Base-by-base conservation (phyloP, 2,113 vertebrate genomes). In the Rallus limicola region DNA sequence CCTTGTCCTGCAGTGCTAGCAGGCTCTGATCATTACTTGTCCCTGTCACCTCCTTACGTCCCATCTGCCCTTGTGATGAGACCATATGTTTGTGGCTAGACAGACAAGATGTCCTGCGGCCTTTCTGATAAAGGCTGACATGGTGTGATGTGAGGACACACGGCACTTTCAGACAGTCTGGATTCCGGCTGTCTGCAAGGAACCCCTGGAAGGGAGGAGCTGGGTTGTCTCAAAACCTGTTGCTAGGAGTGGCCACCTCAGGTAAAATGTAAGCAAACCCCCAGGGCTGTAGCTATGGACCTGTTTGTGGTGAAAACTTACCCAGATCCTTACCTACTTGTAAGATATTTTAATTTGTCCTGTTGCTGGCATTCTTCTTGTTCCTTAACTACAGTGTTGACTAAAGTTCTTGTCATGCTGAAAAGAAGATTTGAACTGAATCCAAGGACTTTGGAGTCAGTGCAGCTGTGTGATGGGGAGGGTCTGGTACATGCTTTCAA, bases 371-470 rank as follows among this genome's bases (percentile, higher is more conserved):
- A 55, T 86, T 42, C 72, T 86, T 84, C 46, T 83, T 75, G 52
- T 74, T 88, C 64, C 56, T 92, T 72, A 74, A 92, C 76, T 83
- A 74, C 78, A 84, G 60, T 13, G 28, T 79, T 3, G 17, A 84
- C 70, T 84, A 56, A 96, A 95, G 64, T 85, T 88, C 72, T 63
- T 90, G 68, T 87, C 71, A 60, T 46, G 46, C 40, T 90, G 46
- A 76, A 83, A 89, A 75, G 48, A 91, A 78, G 78, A 83, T 93
- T 46, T 92, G 92, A 86, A 53, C 62, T 38, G 48, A 84, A 88
- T 90, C 69, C 88, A 92, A 74, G 69, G 78, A 56, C 59, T 53
- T 5, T 55, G 71, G 36, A 93, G 78, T 50, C 0, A 0, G 24
- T 88, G 42, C 74, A 90, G 88, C 81, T 92, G 90, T 68, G 53